phyloP scores from a whole-genome alignment of 2,888 invertebrate species.

The Germaria angustata region DNA sequence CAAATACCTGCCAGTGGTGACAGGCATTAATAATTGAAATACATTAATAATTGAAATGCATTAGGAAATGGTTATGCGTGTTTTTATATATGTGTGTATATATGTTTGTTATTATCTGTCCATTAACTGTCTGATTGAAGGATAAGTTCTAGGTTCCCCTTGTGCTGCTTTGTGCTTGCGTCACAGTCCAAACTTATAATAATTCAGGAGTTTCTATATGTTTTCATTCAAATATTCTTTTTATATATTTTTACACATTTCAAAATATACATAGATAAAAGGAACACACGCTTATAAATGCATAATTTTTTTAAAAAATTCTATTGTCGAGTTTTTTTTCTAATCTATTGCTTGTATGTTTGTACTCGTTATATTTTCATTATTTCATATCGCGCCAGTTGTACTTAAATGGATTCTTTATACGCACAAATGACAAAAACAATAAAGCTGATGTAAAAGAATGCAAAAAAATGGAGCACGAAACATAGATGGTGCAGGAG shows the following conservation, averaged over 20 bases:
- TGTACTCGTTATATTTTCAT: conserved; percentile 66
- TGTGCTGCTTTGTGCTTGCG: conserved; percentile 40
- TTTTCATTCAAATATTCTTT: conserved; percentile 33
- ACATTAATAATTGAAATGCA: conserved; percentile 11
- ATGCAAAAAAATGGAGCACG: not conserved
- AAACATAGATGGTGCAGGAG: not conserved
- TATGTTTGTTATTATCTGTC: not conserved
- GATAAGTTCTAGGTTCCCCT: conserved; percentile 19
- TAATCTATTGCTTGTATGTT: conserved; percentile 37
- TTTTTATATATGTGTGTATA: not conserved
- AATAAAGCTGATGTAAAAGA: not conserved
- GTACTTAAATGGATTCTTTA: conserved; percentile 77
- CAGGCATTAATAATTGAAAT: conserved; percentile 27
- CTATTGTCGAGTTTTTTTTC: not conserved
- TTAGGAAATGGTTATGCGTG: no score
- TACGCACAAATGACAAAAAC: conserved; percentile 73
- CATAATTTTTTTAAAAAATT: not conserved
- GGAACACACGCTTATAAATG: not conserved
- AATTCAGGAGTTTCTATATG: conserved; percentile 8
- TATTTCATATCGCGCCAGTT: conserved; percentile 73
- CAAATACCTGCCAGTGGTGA: conserved; percentile 9
- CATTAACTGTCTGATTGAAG: not conserved
- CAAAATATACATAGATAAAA: not conserved
- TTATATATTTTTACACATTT: conserved; percentile 7
- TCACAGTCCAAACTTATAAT: conserved; percentile 76